Percentiles rank a stretch among this genome's conserved stretches.
phyloP scores from a whole-genome alignment of 2,113 vertebrate species.

The Peucedramus taeniatus region DNA sequence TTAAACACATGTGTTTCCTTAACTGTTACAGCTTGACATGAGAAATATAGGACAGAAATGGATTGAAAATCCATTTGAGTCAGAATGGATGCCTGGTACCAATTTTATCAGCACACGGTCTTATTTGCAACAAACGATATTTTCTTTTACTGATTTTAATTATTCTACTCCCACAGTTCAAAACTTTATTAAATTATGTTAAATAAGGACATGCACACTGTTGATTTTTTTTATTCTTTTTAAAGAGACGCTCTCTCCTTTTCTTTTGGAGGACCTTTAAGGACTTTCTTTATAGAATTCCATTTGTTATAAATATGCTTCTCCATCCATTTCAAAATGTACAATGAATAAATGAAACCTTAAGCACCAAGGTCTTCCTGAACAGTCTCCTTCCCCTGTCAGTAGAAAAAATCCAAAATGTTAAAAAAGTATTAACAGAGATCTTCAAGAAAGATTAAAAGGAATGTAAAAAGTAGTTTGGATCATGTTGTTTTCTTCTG shows the following conservation, averaged over 20 bases:
- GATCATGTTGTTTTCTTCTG: not conserved
- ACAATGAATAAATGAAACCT: not conserved
- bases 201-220: not conserved
- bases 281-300: not conserved
- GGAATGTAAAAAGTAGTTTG: not conserved
- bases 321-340: not conserved
- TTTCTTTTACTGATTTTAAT: not conserved
- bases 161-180: not conserved
- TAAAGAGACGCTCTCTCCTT: fast-evolving
- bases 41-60: not conserved
- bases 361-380: not conserved
- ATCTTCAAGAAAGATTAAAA: not conserved
- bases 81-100: not conserved
- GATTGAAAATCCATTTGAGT: not conserved
- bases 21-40: not conserved
- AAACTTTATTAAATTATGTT: not conserved
- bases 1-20: not conserved
- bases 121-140: not conserved
- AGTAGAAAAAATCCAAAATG: not conserved
- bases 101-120: not conserved
- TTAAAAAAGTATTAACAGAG: not conserved
- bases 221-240: not conserved
- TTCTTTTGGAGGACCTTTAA: not conserved
- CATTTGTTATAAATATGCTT: not conserved
- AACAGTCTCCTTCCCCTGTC: not conserved